Evolutionary conservation across 2,113 vertebrate species (phyloP).

Genomic region (Telmatochromis sp.): DNA sequence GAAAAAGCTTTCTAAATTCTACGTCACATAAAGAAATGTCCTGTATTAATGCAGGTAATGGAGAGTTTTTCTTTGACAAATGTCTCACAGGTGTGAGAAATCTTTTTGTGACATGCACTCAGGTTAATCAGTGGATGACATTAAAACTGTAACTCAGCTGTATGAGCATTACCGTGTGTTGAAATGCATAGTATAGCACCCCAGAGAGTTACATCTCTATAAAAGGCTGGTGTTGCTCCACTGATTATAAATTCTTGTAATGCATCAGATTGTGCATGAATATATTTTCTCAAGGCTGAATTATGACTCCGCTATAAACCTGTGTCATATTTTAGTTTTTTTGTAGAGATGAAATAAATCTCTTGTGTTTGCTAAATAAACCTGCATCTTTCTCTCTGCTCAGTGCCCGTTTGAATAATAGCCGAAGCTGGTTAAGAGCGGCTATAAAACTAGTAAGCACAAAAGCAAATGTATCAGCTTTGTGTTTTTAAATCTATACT

Average conservation of each 20-base stretch:
- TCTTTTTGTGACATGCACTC: not conserved
- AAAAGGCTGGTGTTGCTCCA: conserved; percentile 19
- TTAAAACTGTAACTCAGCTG: conserved; percentile 19
- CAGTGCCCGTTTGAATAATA: not conserved
- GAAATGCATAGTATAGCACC: not conserved
- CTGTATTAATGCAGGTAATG: not conserved
- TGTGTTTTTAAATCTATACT: not conserved
- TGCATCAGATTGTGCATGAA: conserved; percentile 44
- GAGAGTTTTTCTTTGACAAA: not conserved
- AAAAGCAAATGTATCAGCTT: not conserved
- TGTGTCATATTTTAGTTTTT: not conserved
- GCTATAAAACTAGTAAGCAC: not conserved
- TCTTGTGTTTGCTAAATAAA: conserved; percentile 34
- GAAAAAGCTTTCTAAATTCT: not conserved
- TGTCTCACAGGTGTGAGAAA: not conserved
- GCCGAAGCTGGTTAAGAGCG: not conserved
- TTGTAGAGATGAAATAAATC: conserved; percentile 23
- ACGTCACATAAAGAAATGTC: not conserved
- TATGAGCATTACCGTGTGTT: not conserved
- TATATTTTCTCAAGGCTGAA: conserved; percentile 37
- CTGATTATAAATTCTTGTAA: conserved; percentile 47
- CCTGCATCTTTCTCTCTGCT: not conserved
- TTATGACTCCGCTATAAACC: conserved; percentile 39
- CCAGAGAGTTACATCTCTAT: conserved; percentile 37
- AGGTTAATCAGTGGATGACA: conserved; percentile 45